These are phyloP conservation scores for Eremophila alpestris DNA, from an alignment of 2,797 vertebrate species.

Conservation along the genomic window DNA sequence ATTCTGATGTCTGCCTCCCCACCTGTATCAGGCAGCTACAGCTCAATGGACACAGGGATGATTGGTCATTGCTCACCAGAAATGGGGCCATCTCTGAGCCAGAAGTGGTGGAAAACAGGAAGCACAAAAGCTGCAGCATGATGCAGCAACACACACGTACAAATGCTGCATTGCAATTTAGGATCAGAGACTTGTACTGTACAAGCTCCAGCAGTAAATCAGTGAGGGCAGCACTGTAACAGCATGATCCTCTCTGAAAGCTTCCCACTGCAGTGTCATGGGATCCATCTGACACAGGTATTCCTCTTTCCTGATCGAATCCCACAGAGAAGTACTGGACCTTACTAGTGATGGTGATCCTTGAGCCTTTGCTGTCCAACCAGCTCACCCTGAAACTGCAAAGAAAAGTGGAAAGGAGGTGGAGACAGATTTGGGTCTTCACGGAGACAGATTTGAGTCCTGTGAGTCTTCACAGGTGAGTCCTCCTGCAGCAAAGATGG, in stretches of 20 bases:
- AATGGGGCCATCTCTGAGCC: neutral
- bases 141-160: rapidly evolving
- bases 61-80: neutral
- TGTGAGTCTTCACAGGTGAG: neutral
- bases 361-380: neutral
- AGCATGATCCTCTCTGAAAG: neutral
- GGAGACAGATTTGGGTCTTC: neutral
- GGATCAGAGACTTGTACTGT: neutral
- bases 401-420: neutral
- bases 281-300: neutral
- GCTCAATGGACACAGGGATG: neutral
- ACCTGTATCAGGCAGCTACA: neutral
- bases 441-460: neutral
- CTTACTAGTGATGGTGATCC: neutral
- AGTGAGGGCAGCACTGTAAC: neutral
- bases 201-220: neutral
- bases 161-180: neutral
- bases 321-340: neutral
- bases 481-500: neutral
- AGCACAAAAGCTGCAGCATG: neutral
- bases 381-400: neutral
- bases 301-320: neutral
- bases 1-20: neutral
- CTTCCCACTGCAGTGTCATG: neutral
- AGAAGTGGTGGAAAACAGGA: neutral